Percentiles rank a stretch among this genome's conserved stretches.
These are phyloP conservation scores for Hippotragus niger DNA, from an alignment of 2,113 vertebrate genomes.

Conservation along the genomic window DNA sequence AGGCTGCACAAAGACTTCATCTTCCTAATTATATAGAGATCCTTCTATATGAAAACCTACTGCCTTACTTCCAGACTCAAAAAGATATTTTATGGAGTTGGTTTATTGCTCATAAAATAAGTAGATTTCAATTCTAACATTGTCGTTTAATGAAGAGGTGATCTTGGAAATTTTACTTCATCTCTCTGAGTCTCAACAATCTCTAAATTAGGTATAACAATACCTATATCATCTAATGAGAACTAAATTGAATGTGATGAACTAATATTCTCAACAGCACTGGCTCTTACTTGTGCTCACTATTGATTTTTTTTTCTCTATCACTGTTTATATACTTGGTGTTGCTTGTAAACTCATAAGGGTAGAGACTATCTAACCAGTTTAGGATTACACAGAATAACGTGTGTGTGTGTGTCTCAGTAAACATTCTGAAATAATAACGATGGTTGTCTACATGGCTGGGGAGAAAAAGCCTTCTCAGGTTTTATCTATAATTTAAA, in stretches of 20 bases:
- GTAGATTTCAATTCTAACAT: not conserved
- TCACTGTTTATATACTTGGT: not conserved
- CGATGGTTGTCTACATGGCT: not conserved
- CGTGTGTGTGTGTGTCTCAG: not conserved
- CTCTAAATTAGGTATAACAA: not conserved
- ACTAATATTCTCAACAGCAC: not conserved
- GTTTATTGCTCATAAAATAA: not conserved
- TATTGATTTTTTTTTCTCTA: not conserved
- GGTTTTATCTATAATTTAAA: not conserved
- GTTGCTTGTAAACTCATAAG: not conserved
- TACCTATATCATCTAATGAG: not conserved
- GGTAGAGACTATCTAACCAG: not conserved
- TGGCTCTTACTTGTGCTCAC: not conserved
- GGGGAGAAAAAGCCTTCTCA: not conserved
- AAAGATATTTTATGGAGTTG: constrained; percentile 12
- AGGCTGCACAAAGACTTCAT: not conserved
- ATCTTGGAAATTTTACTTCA: not conserved
- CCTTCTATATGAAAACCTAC: not conserved
- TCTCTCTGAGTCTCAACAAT: not conserved
- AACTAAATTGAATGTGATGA: not conserved
- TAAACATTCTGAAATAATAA: not conserved
- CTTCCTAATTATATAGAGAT: constrained; percentile 16
- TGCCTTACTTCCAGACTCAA: not conserved
- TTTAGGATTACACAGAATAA: not conserved
- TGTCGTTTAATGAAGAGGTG: not conserved